These are phyloP conservation scores for Siphamia tubifer DNA, from an alignment of 2,113 vertebrate species.

Conservation along the genomic window DNA sequence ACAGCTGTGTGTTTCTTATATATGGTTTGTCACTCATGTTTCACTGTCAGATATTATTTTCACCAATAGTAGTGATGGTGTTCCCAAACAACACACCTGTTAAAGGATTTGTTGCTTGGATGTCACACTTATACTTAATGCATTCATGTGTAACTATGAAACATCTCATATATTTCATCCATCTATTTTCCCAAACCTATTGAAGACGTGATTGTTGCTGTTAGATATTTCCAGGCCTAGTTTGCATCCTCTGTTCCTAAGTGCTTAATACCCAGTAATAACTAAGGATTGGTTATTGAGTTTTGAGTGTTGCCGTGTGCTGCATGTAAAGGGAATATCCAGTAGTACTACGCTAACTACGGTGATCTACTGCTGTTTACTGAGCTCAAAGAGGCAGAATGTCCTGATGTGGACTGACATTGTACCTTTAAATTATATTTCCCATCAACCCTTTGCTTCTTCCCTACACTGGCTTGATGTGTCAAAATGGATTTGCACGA, in stretches of 20 bases:
- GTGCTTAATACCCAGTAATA: slow-evolving; percentile 11
- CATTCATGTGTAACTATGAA: too few species aligned
- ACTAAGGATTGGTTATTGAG: not conserved
- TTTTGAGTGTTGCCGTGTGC: not conserved
- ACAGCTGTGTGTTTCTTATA: too few species aligned
- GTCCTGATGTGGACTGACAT: slow-evolving; percentile 3
- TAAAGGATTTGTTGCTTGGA: too few species aligned
- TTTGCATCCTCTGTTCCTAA: not conserved
- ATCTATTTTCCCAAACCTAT: too few species aligned
- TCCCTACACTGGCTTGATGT: not conserved
- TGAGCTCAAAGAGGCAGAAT: slow-evolving; percentile 5
- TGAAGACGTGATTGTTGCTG: too few species aligned
- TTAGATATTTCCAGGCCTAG: too few species aligned
- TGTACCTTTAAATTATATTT: slow-evolving; percentile 19
- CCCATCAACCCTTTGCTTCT: not conserved
- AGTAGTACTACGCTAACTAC: not conserved
- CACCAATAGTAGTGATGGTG: too few species aligned
- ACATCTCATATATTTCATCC: too few species aligned
- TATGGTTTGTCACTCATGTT: too few species aligned
- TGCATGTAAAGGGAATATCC: slow-evolving; percentile 3
- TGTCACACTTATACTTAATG: too few species aligned
- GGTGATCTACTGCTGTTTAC: not conserved
- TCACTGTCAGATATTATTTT: too few species aligned
- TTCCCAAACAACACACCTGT: too few species aligned
- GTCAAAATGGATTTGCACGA: not conserved